Evolutionary conservation across 2,797 vertebrate genomes (phyloP).

Genomic region (Channallabes apus): DNA sequence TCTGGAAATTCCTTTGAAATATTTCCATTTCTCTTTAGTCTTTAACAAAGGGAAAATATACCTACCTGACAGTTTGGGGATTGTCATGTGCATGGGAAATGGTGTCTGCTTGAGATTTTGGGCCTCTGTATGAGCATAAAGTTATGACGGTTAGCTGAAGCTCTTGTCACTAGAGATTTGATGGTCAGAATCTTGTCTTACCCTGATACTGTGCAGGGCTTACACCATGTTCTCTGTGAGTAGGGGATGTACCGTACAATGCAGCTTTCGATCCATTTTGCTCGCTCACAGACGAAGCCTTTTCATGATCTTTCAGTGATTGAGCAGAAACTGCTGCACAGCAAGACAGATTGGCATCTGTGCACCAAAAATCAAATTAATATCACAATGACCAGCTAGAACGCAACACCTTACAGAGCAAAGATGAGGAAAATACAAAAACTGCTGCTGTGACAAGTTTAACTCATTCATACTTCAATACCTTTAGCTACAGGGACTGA

Average conservation of each 20-base stretch:
- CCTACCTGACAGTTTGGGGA: conserved; percentile 68
- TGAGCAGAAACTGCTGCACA: conserved; percentile 66
- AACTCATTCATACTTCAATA: conserved; percentile 9
- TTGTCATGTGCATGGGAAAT: conserved; percentile 46
- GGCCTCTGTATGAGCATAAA: conserved; percentile 56
- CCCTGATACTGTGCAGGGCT: conserved; percentile 64
- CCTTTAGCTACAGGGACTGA: conserved; percentile 70
- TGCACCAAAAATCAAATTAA: neutral
- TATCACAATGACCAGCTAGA: neutral
- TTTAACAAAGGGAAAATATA: conserved; percentile 9
- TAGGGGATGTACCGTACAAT: conserved; percentile 54
- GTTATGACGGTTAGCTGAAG: conserved; percentile 33
- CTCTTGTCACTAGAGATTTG: neutral
- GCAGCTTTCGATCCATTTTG: conserved; percentile 29
- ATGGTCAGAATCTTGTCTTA: conserved; percentile 48
- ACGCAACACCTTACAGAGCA: neutral
- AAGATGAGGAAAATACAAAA: conserved; percentile 26
- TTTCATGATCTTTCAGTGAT: conserved; percentile 65
- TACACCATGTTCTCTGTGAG: conserved; percentile 58
- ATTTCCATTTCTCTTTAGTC: neutral
- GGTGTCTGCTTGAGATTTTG: conserved; percentile 56
- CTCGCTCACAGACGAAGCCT: conserved; percentile 48
- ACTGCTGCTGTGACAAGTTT: conserved; percentile 2
- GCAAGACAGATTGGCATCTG: conserved; percentile 17
- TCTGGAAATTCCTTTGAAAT: neutral